These are phyloP conservation scores for Tadarida brasiliensis DNA, from an alignment of 2,797 vertebrate genomes.

Conservation along the genomic window DNA sequence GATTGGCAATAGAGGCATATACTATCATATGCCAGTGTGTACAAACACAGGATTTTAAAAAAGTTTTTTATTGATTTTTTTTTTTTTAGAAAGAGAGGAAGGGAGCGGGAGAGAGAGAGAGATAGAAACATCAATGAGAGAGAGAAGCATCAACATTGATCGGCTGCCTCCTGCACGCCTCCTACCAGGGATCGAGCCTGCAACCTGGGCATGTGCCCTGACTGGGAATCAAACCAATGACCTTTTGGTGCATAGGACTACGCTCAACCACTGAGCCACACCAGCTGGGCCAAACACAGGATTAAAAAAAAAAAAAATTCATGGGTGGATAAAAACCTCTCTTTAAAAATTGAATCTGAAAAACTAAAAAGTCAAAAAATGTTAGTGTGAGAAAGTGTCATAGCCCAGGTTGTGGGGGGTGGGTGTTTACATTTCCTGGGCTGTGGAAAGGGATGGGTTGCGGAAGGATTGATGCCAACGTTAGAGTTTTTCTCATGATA, in stretches of 20 bases:
- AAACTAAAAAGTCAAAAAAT: neutral
- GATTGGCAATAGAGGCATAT: neutral
- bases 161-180: too few relatives aligned
- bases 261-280: too few relatives aligned
- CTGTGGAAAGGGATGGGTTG: neutral
- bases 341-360: neutral
- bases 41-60: neutral
- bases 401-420: neutral
- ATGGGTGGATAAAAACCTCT: neutral
- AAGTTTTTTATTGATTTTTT: too few relatives aligned
- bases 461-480: neutral
- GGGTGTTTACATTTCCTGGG: neutral
- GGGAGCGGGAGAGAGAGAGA: too few relatives aligned
- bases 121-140: too few relatives aligned
- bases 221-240: too few relatives aligned
- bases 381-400: neutral
- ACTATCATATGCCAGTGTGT: neutral
- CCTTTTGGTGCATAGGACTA: too few relatives aligned
- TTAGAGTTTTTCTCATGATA: neutral
- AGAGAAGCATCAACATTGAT: too few relatives aligned
- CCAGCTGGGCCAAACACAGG: too few relatives aligned
- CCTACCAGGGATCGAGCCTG: too few relatives aligned
- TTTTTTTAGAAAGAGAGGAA: too few relatives aligned
- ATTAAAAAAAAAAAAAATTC: neutral
- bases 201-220: too few relatives aligned